Base-by-base conservation (phyloP, 2,113 vertebrate species). In the Accipiter cooperii region DNA sequence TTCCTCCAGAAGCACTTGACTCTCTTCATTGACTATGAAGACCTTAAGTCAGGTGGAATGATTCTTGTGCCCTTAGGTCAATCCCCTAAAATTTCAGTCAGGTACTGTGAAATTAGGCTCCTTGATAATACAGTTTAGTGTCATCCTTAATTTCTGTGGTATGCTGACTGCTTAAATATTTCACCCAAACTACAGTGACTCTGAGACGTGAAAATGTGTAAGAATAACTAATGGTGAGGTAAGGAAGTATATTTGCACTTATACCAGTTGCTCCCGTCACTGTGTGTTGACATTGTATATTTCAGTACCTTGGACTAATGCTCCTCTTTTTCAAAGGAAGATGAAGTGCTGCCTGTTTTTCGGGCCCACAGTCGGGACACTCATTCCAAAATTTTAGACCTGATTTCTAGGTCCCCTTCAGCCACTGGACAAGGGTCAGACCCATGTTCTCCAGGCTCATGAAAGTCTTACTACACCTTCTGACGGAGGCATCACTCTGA, bases 51-150 rank as follows among this genome's bases (percentile, higher is more conserved):
- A 65, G 42, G 17, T 40, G 19, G 18, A 80, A 29, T 57, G 33
- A 87, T 42, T 49, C 29, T 36, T 33, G 18, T 34, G 6, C 5
- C 38, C 8, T 82, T 18, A 46, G 9, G 46, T 66, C 16, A 90
- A 79, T 5, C 2, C 11, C 15, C 8, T 24, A 44, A 77, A 87
- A 44, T 87, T 87, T 90, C 36, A 38, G 26, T 18, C 14, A 73
- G 20, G 5, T 38, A 38, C 6, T 65, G 2, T 87, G 51, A 81
- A 81, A 69, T 81, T 65, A 60, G 5, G 14, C 2, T 57, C 1
- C 34, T 61, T 1, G 6, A 4, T 42, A 49, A 91, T 10, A 64
- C 0, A 2, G 1, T 12, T n/a, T 26, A 77, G 20, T 47, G n/a
- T 47, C 16, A 58, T 28, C 17, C 6, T 76, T 77, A 44, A 77